Evolutionary conservation across 1,140 invertebrate genomes (phyloP), one percentile per base, ranked within the genome.

Genomic region (Teleopsis dalmanni): DNA sequence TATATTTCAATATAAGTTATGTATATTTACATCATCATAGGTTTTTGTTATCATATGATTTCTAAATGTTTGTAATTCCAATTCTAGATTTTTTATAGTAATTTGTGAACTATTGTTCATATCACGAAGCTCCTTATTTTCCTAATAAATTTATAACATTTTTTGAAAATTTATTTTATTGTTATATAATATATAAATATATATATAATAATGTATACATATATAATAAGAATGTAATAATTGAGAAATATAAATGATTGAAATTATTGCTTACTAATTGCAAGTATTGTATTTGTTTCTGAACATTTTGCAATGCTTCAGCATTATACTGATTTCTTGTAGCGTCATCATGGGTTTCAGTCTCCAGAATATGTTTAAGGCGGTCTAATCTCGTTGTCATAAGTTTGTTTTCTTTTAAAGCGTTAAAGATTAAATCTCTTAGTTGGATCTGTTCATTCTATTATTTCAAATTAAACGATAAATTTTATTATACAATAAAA

Each of bases 41-140:
- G 44, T 48, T 4, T 40, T 46, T 0, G 44, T 31, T 11, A 49
- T 42, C 14, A 65, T 6, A 29, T 61, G 58, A n/a, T 47, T 43
- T 1, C 62, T 57, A 52, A 59, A 68, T 26, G 25, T 55, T 18
- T 54, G 43, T 2, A 68, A 50, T 48, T 69, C 65, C 16, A 41
- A 18, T 43, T 68, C 62, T 51, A 68, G 48, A 40, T 56, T 57
- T 2, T 53, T 46, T 29, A 69, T 69, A 4, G 59, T 64, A 11
- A 36, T 35, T 13, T 58, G 44, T 6, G 57, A 60, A 34, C 31
- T 60, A 11, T 57, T 50, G 21, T 59, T 56, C 9, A 63, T 48
- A 3, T 25, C 9, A 0, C 42, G 35, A 4, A 61, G 40, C 29
- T 50, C 51, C 0, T 34, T 37, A 3, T 55, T 57, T 27, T 67